These are phyloP conservation scores for Xanthia togata DNA, from an alignment of 2,888 invertebrate genomes.

Conservation along the genomic window DNA sequence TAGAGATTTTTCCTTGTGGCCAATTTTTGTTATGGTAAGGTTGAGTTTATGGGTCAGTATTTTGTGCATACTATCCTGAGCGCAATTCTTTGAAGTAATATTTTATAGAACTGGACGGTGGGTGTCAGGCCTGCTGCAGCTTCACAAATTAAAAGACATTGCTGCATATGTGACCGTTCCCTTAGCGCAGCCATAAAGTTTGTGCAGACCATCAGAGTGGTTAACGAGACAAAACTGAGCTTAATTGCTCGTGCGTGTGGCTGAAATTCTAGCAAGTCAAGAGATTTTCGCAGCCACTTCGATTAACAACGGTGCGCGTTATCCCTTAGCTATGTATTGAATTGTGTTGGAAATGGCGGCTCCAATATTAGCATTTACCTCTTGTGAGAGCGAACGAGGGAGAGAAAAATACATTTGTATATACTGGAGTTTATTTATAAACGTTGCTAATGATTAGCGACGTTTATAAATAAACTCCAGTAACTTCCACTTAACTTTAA, in stretches of 20 bases:
- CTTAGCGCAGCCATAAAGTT: neutral
- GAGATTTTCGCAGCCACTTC: neutral
- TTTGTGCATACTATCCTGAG: neutral
- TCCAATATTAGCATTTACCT: neutral
- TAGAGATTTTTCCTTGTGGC: neutral
- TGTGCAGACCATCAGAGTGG: neutral
- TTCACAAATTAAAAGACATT: neutral
- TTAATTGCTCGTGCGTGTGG: neutral
- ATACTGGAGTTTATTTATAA: too few relatives aligned
- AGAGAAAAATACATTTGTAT: too few relatives aligned
- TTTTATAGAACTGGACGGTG: neutral
- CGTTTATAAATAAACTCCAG: too few relatives aligned
- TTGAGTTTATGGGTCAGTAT: neutral
- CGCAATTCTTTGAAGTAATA: neutral
- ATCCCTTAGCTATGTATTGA: neutral
- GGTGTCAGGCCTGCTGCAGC: neutral
- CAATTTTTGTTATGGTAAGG: neutral
- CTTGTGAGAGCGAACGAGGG: constrained; percentile 4
- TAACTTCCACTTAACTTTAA: too few relatives aligned
- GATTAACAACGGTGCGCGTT: neutral
- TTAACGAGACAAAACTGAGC: neutral
- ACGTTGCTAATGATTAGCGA: too few relatives aligned
- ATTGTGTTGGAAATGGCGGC: constrained; percentile 3
- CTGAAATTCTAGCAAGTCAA: neutral
- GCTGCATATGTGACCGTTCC: neutral